phyloP scores from a whole-genome alignment of 2,113 vertebrate genomes.

The Haemorhous mexicanus region DNA sequence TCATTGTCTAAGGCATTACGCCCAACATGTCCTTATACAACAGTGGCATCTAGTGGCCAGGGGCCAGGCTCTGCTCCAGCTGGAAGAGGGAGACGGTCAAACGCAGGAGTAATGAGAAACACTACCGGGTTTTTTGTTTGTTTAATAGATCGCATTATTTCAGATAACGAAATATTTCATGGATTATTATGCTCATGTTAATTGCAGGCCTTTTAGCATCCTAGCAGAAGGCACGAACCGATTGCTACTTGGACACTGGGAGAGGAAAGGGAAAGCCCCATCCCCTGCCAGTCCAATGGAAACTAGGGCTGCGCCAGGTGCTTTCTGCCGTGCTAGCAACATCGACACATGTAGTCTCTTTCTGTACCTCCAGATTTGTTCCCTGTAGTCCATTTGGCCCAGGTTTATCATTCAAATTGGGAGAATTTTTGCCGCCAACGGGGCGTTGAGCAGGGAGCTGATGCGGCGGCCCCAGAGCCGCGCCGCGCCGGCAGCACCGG shows the following conservation, averaged over 20 bases:
- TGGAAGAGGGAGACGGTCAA: not conserved
- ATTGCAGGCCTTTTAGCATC: not conserved
- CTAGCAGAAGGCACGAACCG: not conserved
- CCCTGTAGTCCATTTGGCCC: not conserved
- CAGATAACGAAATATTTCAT: not conserved
- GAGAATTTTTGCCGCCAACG: rapidly evolving
- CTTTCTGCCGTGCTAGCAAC: not conserved
- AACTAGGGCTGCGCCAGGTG: not conserved
- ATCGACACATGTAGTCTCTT: not conserved
- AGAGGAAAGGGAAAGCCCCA: not conserved
- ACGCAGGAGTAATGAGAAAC: not conserved
- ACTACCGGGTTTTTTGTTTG: not conserved
- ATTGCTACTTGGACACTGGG: not conserved
- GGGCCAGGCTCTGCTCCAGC: not conserved
- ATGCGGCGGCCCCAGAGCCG: not conserved
- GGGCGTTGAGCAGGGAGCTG: rapidly evolving
- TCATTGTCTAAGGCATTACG: conserved; percentile 45
- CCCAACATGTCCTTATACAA: conserved; percentile 67
- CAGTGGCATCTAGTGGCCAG: conserved; percentile 78
- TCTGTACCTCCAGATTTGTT: not conserved
- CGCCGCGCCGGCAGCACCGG: not conserved
- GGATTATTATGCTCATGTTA: not conserved
- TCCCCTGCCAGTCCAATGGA: not conserved
- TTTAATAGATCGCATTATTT: not conserved
- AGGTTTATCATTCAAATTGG: not conserved